phyloP scores from a whole-genome alignment of 2,113 vertebrate species.

The Gymnarchus niloticus region DNA sequence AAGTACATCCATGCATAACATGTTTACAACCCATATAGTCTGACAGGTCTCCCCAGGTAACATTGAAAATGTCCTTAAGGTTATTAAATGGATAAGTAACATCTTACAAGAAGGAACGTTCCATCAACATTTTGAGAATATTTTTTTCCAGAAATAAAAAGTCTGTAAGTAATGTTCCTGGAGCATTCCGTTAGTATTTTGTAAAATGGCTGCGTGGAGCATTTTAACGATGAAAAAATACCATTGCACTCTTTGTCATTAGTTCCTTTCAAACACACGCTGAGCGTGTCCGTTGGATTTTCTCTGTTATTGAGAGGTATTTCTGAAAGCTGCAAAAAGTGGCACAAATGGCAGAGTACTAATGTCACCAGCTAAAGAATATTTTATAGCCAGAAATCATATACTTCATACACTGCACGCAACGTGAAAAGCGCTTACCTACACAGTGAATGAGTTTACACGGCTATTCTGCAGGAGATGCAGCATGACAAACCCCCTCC shows the following conservation, averaged over 20 bases:
- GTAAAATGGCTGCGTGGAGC: neutral
- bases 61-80: neutral
- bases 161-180: neutral
- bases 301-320: neutral
- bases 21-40: neutral
- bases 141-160: neutral
- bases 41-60: neutral
- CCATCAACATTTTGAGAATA: neutral
- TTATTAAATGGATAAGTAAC: neutral
- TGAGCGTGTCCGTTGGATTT: neutral
- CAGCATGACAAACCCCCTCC: too few relatives aligned
- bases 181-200: neutral
- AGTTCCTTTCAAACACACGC: neutral
- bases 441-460: too few relatives aligned
- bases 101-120: neutral
- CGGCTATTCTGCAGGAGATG: too few relatives aligned
- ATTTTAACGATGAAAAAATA: neutral
- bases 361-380: neutral
- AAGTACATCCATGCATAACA: neutral
- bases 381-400: neutral
- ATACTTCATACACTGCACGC: neutral
- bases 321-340: neutral
- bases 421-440: neutral
- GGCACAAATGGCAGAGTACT: neutral
- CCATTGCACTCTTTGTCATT: neutral